phyloP scores from a whole-genome alignment of 2,888 invertebrate species.

The Carabus problematicus region DNA sequence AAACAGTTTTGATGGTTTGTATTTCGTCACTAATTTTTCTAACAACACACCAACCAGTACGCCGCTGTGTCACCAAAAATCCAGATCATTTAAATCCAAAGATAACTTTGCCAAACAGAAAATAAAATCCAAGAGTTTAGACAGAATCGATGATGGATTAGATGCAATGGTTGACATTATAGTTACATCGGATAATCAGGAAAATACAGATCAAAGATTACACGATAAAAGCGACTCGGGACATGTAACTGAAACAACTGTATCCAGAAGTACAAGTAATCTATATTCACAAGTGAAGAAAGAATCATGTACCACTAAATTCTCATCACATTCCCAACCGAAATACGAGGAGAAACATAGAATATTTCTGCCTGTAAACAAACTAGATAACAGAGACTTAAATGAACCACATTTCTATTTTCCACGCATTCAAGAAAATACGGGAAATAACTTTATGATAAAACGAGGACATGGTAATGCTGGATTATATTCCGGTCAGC shows the following conservation, averaged over 20 bases:
- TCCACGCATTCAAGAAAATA: conserved; percentile 57
- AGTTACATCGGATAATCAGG: conserved; percentile 59
- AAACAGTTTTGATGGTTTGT: conserved; percentile 43
- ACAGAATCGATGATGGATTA: conserved; percentile 76
- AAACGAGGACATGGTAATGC: conserved; percentile 70
- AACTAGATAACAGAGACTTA: conserved; percentile 48
- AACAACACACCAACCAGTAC: conserved; percentile 46
- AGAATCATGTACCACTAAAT: conserved; percentile 43
- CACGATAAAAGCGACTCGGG: conserved; percentile 53
- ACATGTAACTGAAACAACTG: conserved; percentile 49
- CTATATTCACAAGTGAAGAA: conserved; percentile 29
- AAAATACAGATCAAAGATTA: conserved; percentile 18
- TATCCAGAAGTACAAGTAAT: conserved; percentile 52
- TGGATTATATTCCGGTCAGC: conserved; percentile 70
- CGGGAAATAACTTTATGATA: conserved; percentile 63
- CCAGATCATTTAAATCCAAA: conserved; percentile 19
- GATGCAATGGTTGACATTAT: conserved; percentile 77
- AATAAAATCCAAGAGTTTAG: conserved; percentile 72
- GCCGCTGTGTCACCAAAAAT: conserved; percentile 43
- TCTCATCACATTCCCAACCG: conserved; percentile 30
- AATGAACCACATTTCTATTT: conserved; percentile 60
- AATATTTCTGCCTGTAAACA: conserved; percentile 55
- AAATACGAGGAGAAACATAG: conserved; percentile 55
- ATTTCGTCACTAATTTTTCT: conserved; percentile 40
- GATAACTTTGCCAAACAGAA: conserved; percentile 42